These are phyloP conservation scores for Glossophaga mutica DNA, from an alignment of 2,797 vertebrate genomes.

Conservation along the genomic window DNA sequence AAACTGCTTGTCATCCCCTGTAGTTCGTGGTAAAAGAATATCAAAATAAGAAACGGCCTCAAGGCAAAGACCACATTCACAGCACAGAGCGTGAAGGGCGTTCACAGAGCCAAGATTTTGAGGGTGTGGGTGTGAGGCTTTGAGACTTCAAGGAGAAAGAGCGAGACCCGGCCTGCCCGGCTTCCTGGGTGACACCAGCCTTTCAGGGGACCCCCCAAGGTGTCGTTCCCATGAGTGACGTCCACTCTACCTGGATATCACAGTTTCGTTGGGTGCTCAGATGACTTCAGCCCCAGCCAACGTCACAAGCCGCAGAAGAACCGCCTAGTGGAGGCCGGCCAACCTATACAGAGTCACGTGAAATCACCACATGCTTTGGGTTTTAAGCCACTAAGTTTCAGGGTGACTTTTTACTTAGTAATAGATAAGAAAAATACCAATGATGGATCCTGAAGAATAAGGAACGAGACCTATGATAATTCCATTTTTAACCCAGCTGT, in stretches of 20 bases:
- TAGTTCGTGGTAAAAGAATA: neutral
- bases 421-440: neutral
- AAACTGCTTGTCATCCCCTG: neutral
- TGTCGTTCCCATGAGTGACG: neutral
- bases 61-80: neutral
- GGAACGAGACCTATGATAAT: neutral
- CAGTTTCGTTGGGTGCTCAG: neutral
- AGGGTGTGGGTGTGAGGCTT: too few relatives aligned
- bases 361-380: neutral
- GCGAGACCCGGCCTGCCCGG: too few relatives aligned
- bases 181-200: neutral
- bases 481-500: neutral
- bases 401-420: neutral
- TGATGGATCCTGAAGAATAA: neutral
- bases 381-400: neutral
- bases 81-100: neutral
- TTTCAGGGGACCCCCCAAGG: neutral
- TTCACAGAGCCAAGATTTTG: neutral
- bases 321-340: neutral
- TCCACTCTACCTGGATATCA: neutral
- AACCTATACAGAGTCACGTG: neutral
- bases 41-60: neutral
- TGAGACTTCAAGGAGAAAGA: neutral
- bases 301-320: neutral
- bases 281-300: neutral